These are phyloP conservation scores for Ardeotis arabs DNA, from an alignment of 2,113 vertebrate species.

Conservation along the genomic window DNA sequence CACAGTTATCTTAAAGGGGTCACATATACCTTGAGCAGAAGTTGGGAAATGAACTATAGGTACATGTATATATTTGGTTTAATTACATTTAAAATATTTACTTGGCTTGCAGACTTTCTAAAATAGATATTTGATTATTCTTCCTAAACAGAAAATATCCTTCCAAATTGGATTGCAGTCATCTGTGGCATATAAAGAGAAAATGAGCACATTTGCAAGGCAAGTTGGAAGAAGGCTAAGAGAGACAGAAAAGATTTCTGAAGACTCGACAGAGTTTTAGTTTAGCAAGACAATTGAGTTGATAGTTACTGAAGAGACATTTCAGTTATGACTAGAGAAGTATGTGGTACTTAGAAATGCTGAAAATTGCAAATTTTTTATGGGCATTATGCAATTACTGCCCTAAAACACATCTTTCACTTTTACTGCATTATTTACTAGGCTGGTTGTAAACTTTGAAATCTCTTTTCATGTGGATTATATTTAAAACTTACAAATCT, in stretches of 20 bases:
- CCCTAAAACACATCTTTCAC: not conserved
- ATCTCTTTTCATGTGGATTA: not conserved
- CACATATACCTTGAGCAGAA: not conserved
- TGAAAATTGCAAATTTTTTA: not conserved
- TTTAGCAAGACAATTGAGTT: not conserved
- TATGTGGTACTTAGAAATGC: not conserved
- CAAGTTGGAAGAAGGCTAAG: not conserved
- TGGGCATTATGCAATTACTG: not conserved
- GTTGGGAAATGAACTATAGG: not conserved
- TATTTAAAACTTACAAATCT: not conserved
- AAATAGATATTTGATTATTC: not conserved
- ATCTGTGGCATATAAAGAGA: not conserved
- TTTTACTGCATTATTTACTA: constrained; percentile 37
- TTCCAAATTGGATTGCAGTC: not conserved
- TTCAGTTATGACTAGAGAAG: not conserved
- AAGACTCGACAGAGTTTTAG: not conserved
- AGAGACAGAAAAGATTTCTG: not conserved
- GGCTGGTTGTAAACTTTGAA: not conserved
- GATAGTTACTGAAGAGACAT: not conserved
- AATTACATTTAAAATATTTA: not conserved
- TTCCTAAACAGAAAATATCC: not conserved
- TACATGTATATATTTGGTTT: not conserved
- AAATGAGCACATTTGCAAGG: not conserved
- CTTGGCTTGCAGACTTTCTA: not conserved
- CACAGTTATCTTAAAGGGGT: not conserved